Conservation (phyloP, 2,888 invertebrate genomes). For the Brassicogethes aeneus region DNA sequence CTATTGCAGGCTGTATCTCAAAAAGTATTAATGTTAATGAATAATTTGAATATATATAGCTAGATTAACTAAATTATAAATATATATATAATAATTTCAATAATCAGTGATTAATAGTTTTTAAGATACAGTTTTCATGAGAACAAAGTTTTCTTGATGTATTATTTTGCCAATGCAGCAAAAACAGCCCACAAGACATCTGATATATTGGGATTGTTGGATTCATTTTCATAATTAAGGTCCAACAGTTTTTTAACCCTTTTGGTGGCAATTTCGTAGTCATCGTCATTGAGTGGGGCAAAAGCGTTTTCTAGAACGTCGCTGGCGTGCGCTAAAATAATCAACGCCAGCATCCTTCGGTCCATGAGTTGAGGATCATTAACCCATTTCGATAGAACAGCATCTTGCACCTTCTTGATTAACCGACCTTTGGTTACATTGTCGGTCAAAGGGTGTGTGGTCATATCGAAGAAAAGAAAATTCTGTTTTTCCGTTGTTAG, state of each 20-base stretch:
- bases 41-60: too few species aligned
- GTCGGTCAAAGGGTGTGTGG: slow-evolving; percentile 97
- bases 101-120: too few species aligned
- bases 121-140: too few species aligned
- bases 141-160: too few species aligned
- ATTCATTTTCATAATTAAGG: slow-evolving; percentile 93
- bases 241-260: slow-evolving; percentile 93
- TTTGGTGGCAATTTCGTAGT: slow-evolving; percentile 97
- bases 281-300: slow-evolving; percentile 92
- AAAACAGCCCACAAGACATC: slow-evolving; percentile 99
- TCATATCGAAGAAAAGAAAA: slow-evolving; percentile 99
- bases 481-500: slow-evolving; percentile 99
- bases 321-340: slow-evolving; percentile 94
- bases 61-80: too few species aligned
- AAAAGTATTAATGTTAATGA: too few species aligned
- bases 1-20: too few species aligned
- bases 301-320: slow-evolving; percentile 99
- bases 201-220: slow-evolving; percentile 80
- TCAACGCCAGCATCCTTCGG: slow-evolving; percentile 83
- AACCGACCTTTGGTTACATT: slow-evolving; percentile 90
- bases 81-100: too few species aligned
- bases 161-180: slow-evolving; percentile 94
- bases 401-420: slow-evolving; percentile 98
- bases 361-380: slow-evolving; percentile 98
- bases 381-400: slow-evolving; percentile 91